Percentiles rank a stretch among this genome's conserved stretches.
Evolutionary conservation across 2,797 vertebrate genomes (phyloP).

Genomic region (Zalophus californianus): DNA sequence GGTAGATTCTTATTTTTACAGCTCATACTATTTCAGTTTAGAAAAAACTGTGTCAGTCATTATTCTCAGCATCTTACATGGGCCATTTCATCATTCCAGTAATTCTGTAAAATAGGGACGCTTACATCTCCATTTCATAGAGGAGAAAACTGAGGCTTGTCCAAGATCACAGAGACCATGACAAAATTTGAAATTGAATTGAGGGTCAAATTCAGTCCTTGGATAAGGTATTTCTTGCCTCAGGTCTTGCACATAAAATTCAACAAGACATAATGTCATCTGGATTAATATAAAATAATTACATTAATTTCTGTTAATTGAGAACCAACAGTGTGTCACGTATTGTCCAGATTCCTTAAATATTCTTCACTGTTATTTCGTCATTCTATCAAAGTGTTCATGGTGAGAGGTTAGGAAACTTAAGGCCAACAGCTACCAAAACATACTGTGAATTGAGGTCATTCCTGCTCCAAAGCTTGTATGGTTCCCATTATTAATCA

Average conservation of each 20-base stretch:
- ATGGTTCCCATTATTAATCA: background rate
- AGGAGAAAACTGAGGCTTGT: conserved; percentile 18
- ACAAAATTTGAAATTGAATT: background rate
- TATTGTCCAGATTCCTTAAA: background rate
- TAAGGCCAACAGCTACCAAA: background rate
- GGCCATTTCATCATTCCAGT: background rate
- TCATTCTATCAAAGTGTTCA: background rate
- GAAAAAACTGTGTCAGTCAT: background rate
- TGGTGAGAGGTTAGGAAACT: background rate
- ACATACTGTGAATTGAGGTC: background rate
- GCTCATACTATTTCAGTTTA: background rate
- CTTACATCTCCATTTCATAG: background rate
- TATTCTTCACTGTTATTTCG: conserved; percentile 34
- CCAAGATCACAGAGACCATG: background rate
- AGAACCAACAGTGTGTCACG: background rate
- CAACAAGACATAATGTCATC: background rate
- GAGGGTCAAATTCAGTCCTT: background rate
- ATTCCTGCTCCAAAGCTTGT: background rate
- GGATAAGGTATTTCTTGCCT: background rate
- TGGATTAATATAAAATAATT: conserved; percentile 18
- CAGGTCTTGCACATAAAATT: background rate
- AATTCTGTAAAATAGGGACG: background rate
- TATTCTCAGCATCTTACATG: background rate
- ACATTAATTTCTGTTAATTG: background rate
- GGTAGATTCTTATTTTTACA: background rate